Evolutionary conservation across 2,113 vertebrate species (phyloP).

Genomic region (Engraulis encrasicolus): DNA sequence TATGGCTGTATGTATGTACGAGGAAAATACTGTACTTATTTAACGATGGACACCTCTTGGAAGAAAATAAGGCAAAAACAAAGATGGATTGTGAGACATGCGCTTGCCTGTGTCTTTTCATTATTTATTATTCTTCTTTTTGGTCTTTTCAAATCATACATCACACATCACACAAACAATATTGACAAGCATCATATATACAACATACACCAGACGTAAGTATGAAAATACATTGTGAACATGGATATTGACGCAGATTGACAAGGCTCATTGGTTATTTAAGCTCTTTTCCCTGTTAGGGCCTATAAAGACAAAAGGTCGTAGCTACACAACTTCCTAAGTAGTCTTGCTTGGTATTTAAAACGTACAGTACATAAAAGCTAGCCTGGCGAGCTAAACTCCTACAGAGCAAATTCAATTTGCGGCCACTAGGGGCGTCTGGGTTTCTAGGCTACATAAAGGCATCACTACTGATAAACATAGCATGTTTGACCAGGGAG

Average conservation of each 20-base stretch:
- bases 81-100: not conserved
- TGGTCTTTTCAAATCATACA: not conserved
- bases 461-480: too few species aligned
- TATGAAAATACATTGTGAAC: not conserved
- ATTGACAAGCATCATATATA: not conserved
- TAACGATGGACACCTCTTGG: slow-evolving; percentile 90
- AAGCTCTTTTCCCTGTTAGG: not conserved
- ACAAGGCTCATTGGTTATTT: not conserved
- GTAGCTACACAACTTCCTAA: too few species aligned
- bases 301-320: too few species aligned
- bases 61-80: slow-evolving; percentile 48
- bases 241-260: not conserved
- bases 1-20: slow-evolving; percentile 89
- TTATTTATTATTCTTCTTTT: too few species aligned
- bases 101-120: not conserved
- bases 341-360: too few species aligned
- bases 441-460: too few species aligned
- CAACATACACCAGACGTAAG: not conserved
- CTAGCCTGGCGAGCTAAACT: too few species aligned
- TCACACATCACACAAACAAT: not conserved
- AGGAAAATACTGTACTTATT: slow-evolving; percentile 85
- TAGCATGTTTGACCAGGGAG: too few species aligned
- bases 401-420: too few species aligned
- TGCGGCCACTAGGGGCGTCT: too few species aligned
- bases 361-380: too few species aligned